Base-by-base conservation (phyloP, 1,140 invertebrate genomes). In the Ladona fulva region DNA sequence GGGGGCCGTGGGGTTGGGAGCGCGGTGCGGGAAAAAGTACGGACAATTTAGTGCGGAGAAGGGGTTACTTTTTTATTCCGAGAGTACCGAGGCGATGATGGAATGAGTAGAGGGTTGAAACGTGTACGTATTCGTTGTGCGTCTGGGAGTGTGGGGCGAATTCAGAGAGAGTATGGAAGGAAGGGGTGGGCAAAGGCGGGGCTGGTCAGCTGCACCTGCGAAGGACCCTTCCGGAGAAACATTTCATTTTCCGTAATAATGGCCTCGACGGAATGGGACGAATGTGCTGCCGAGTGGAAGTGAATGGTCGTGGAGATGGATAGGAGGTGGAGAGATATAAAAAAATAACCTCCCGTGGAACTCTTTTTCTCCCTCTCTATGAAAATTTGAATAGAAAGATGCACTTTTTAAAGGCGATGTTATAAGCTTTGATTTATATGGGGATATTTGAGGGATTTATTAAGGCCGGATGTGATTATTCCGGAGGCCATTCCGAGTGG, bases 231-330 rank as follows among this genome's bases (percentile, higher is more conserved):
- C 3, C 52, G 52, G 52, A 66, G 52, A 66, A 66, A 66, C 52
- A 66, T 66, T 66, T 66, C 52, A 66, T 66, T 66, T 66, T 66
- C 52, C 52, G 52, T 66, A 66, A 66, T 66, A 66, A 66, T 66
- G 52, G 52, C 3, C 52, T 66, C 3, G 16, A 66, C n/a, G 52
- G 52, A 22, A 66, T 66, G 52, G 52, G 52, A 66, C 52, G 52
- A 66, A 66, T 66, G 52, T 66, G 3, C 52, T 66, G 52, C 52
- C 52, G 52, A 66, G 52, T 66, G 52, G 52, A 66, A 66, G 52
- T 66, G 52, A 66, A 66, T 66, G 52, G 52, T 66, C 14, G n/a
- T 12, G 14, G 52, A 37, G 29, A 37, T 37, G 29, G 29, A 37
- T n/a, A n/a, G 44, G 10, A 19, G 44, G 44, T 52, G 44, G 44